phyloP scores from a whole-genome alignment of 2,113 vertebrate genomes.

The Lophochroa leadbeateri region DNA sequence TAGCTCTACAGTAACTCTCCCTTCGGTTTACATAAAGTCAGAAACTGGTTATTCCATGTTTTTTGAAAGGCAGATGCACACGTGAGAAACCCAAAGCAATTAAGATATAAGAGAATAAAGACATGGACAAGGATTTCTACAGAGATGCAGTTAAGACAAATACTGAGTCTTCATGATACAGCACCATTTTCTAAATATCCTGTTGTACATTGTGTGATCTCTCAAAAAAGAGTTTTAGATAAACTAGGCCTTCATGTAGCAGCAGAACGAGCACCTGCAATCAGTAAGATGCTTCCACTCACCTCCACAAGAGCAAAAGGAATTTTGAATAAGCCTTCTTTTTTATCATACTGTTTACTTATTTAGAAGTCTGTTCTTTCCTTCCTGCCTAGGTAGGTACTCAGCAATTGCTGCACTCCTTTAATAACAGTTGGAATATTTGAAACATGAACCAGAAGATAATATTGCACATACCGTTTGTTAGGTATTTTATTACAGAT shows the following conservation, averaged over 20 bases:
- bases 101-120: neutral
- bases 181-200: neutral
- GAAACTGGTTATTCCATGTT: neutral
- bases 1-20: neutral
- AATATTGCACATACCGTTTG: neutral
- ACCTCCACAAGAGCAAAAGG: neutral
- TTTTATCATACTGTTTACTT: neutral
- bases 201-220: neutral
- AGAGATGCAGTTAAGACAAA: neutral
- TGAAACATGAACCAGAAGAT: slow-evolving; percentile 21
- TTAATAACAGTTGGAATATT: neutral
- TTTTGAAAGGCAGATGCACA: neutral
- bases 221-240: neutral
- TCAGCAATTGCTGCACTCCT: neutral
- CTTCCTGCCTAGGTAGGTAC: neutral
- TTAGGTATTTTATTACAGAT: slow-evolving; percentile 48
- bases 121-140: neutral
- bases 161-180: neutral
- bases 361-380: neutral
- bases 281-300: neutral
- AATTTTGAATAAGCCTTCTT: neutral
- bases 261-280: neutral
- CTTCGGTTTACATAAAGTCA: neutral
- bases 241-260: neutral
- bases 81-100: neutral